These are phyloP conservation scores for Stichopus horrens DNA, from an alignment of 53 echinoderm and acorn worm species.

Conservation along the genomic window DNA sequence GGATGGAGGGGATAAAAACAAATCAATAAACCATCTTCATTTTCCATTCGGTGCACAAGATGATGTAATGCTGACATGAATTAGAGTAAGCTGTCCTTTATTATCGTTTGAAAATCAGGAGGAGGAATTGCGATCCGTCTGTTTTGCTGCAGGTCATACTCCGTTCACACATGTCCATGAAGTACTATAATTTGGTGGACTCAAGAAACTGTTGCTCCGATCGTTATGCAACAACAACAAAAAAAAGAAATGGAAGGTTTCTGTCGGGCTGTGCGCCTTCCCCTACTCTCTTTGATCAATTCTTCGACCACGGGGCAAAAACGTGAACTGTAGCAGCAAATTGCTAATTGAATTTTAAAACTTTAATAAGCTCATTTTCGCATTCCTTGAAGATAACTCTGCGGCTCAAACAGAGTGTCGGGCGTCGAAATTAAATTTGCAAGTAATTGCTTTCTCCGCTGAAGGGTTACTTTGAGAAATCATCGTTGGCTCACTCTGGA, in stretches of 20 bases:
- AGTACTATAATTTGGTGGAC: not conserved
- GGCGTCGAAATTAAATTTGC: not conserved
- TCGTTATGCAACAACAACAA: not conserved
- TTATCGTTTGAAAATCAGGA: not conserved
- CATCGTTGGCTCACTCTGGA: not conserved
- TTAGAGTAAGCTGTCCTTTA: not conserved
- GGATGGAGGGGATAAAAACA: constrained; percentile 6
- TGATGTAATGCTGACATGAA: not conserved
- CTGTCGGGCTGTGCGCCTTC: not conserved
- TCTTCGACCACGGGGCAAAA: not conserved
- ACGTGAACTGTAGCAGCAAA: constrained; percentile 14
- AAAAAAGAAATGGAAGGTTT: not conserved
- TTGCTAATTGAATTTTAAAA: constrained; percentile 31
- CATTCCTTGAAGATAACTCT: not conserved
- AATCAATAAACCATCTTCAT: constrained; percentile 36
- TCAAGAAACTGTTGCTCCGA: not conserved
- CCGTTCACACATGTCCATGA: not conserved
- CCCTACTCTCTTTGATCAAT: not conserved
- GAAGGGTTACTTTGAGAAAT: not conserved
- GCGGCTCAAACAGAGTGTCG: not conserved
- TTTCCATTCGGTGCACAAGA: constrained; percentile 1
- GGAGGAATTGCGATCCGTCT: not conserved
- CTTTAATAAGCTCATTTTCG: constrained; percentile 40
- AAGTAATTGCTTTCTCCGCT: not conserved
- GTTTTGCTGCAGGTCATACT: not conserved